These are phyloP conservation scores for Notoglanidium macrostoma DNA, from an alignment of 2,797 vertebrate genomes.

Conservation along the genomic window DNA sequence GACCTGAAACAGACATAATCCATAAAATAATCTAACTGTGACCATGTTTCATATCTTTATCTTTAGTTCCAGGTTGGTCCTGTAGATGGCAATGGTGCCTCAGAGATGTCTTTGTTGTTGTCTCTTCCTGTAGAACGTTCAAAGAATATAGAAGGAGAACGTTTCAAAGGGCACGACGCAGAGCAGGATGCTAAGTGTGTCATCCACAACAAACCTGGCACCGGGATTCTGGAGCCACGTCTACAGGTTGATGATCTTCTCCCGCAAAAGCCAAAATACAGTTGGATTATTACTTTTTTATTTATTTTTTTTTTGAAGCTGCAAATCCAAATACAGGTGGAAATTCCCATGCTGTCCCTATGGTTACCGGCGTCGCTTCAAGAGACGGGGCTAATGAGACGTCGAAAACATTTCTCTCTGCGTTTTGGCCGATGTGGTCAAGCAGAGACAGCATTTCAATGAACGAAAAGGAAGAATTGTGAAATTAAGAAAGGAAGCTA, in stretches of 20 bases:
- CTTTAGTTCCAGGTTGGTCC: not conserved
- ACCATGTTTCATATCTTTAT: not conserved
- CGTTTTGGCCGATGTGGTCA: not conserved
- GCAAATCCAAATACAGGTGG: slow-evolving; percentile 24
- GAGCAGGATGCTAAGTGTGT: slow-evolving; percentile 32
- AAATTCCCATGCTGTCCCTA: slow-evolving; percentile 29
- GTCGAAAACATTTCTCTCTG: slow-evolving; percentile 7
- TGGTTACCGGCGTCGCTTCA: slow-evolving; percentile 23
- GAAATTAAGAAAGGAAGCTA: not conserved
- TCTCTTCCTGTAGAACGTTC: not conserved
- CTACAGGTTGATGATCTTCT: not conserved
- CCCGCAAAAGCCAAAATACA: not conserved
- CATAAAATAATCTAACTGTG: not conserved
- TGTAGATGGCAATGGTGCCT: slow-evolving; percentile 44
- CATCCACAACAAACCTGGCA: slow-evolving; percentile 39
- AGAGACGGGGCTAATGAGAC: slow-evolving; percentile 35
- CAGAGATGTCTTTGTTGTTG: not conserved
- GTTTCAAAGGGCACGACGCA: slow-evolving; percentile 25
- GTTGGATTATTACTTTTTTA: not conserved
- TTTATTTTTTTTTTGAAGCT: not conserved
- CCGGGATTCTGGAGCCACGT: not conserved
- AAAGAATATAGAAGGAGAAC: not conserved
- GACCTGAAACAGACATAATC: not conserved
- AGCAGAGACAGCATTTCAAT: not conserved
- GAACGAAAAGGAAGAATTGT: not conserved